Conservation (phyloP, 2,888 invertebrate genomes). For the Rutpela maculata region DNA sequence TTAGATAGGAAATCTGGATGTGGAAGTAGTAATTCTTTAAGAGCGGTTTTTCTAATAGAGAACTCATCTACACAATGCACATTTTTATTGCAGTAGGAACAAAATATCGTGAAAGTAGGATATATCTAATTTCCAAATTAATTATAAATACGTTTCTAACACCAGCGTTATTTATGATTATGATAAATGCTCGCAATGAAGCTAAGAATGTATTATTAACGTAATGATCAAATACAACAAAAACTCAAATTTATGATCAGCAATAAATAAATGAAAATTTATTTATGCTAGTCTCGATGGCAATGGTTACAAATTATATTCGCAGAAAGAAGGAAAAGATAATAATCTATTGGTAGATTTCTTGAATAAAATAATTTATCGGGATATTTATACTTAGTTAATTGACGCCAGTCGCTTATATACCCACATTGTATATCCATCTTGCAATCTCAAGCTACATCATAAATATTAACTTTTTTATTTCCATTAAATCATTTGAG, state of each 20-base stretch:
- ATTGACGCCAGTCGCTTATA: background rate
- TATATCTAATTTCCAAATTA: no score
- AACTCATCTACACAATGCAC: no score
- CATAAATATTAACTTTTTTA: background rate
- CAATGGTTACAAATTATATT: background rate
- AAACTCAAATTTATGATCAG: slow-evolving; percentile 29
- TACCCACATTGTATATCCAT: background rate
- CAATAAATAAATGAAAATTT: slow-evolving; percentile 29
- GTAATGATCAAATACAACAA: slow-evolving; percentile 35
- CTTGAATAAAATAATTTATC: slow-evolving; percentile 6
- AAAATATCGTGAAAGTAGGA: no score
- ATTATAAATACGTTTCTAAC: background rate
- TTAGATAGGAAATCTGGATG: no score
- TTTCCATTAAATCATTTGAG: background rate
- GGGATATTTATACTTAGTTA: slow-evolving; percentile 1
- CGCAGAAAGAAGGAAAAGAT: background rate
- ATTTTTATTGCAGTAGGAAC: no score
- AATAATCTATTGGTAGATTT: background rate
- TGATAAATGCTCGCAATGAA: slow-evolving; percentile 36
- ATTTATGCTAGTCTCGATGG: background rate
- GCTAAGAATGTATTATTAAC: slow-evolving; percentile 39
- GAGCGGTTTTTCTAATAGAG: no score
- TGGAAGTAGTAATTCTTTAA: no score
- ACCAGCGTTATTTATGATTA: slow-evolving; percentile 1
- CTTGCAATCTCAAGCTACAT: slow-evolving; percentile 1